Evolutionary conservation across 2,113 vertebrate species (phyloP).

Genomic region (Rhizomys pruinosus): DNA sequence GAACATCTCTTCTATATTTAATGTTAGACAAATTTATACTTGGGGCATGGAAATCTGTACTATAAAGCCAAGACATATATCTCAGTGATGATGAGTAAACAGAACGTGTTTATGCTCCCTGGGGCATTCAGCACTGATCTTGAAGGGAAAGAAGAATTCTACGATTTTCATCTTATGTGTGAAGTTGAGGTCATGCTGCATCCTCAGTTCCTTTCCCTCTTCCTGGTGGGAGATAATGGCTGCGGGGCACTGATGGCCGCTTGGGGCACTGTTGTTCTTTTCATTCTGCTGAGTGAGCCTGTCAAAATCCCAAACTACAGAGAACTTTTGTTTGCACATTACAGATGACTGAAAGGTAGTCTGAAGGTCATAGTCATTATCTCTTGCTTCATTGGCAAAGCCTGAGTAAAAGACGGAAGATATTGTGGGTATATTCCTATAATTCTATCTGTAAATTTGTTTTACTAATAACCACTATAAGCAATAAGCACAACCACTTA

Average conservation of each 20-base stretch:
- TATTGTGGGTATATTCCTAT: not conserved
- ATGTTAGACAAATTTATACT: not conserved
- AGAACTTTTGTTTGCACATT: not conserved
- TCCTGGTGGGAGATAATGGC: not conserved
- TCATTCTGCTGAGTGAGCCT: not conserved
- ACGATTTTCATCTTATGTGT: not conserved
- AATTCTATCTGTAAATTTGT: not conserved
- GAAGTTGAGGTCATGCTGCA: not conserved
- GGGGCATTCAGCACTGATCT: constrained; percentile 6
- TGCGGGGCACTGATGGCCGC: not conserved
- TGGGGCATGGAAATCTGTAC: not conserved
- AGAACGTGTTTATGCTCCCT: not conserved
- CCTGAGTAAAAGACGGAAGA: not conserved
- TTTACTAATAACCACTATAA: not conserved
- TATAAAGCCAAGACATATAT: not conserved
- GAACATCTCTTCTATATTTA: not conserved
- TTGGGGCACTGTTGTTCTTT: not conserved
- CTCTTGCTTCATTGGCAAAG: not conserved
- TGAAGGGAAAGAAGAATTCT: not conserved
- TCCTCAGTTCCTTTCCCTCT: not conserved
- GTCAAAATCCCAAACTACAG: constrained; percentile 14
- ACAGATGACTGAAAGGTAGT: not conserved
- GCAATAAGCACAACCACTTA: not conserved
- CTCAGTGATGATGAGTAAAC: not conserved
- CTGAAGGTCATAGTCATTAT: constrained; percentile 34